phyloP scores from a whole-genome alignment of 2,888 invertebrate genomes.

The Agapostemon virescens region DNA sequence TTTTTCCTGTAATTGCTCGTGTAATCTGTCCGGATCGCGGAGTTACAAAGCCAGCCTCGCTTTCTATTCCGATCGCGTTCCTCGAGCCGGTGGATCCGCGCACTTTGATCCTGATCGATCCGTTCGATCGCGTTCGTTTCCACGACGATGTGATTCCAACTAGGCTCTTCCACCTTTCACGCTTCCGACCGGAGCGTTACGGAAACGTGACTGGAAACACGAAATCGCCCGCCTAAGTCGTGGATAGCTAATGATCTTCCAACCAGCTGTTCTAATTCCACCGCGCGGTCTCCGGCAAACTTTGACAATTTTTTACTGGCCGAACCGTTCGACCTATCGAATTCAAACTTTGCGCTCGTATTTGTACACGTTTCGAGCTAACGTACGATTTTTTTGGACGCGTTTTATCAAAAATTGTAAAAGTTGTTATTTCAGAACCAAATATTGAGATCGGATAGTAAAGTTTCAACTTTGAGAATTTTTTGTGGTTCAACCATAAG shows the following conservation, averaged over 20 bases:
- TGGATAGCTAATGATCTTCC: neutral
- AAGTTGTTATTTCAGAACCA: neutral
- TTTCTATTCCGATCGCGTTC: constrained; percentile 37
- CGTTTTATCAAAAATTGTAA: neutral
- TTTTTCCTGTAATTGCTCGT: constrained; percentile 38
- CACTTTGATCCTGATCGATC: constrained; percentile 6
- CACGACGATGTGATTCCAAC: constrained; percentile 4
- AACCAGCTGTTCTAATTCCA: neutral
- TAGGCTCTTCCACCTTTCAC: constrained; percentile 8
- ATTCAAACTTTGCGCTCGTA: neutral
- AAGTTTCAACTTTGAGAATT: neutral
- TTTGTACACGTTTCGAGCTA: neutral
- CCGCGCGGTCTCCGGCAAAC: neutral
- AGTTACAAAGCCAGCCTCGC: constrained; percentile 1
- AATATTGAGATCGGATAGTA: neutral
- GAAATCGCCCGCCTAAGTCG: neutral
- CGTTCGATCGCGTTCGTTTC: constrained; percentile 15
- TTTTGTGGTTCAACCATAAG: neutral
- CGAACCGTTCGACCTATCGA: neutral
- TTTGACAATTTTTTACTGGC: neutral
- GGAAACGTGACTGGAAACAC: neutral
- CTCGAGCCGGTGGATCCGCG: neutral
- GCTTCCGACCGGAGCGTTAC: neutral
- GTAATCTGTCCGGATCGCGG: constrained; percentile 13
- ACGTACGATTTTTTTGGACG: neutral